Percentiles rank a stretch among this genome's conserved stretches.
These are phyloP conservation scores for Heliocidaris erythrogramma DNA, from an alignment of 35 echinoderm and acorn worm genomes.

Conservation along the genomic window DNA sequence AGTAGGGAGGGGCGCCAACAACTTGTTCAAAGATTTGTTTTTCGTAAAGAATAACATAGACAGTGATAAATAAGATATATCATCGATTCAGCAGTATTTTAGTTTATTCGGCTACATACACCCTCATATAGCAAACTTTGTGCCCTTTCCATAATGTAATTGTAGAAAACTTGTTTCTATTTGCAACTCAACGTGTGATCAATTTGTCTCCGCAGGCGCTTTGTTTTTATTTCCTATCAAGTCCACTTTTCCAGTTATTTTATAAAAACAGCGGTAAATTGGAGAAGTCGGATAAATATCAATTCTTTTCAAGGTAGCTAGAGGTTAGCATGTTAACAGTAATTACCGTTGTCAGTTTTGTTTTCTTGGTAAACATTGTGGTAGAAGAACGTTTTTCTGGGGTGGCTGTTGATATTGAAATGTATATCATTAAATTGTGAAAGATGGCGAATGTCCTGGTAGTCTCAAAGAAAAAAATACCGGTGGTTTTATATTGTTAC, in stretches of 20 bases:
- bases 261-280: neutral
- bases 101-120: neutral
- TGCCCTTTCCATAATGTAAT: constrained; percentile 22
- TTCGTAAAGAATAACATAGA: neutral
- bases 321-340: neutral
- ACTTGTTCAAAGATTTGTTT: neutral
- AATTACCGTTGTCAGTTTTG: neutral
- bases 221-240: neutral
- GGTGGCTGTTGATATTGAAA: neutral
- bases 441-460: neutral
- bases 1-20: neutral
- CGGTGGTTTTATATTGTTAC: too few species aligned
- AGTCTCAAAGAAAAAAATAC: neutral
- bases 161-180: constrained; percentile 27
- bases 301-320: neutral
- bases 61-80: neutral
- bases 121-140: neutral
- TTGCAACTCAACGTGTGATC: constrained; percentile 26
- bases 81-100: neutral
- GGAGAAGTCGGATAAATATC: constrained; percentile 1
- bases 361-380: neutral
- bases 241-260: constrained; percentile 25
- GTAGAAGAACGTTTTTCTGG: neutral
- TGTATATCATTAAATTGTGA: neutral
- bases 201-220: neutral